Evolutionary conservation across 2,888 invertebrate species (phyloP).

Genomic region (Xestia ashworthii): DNA sequence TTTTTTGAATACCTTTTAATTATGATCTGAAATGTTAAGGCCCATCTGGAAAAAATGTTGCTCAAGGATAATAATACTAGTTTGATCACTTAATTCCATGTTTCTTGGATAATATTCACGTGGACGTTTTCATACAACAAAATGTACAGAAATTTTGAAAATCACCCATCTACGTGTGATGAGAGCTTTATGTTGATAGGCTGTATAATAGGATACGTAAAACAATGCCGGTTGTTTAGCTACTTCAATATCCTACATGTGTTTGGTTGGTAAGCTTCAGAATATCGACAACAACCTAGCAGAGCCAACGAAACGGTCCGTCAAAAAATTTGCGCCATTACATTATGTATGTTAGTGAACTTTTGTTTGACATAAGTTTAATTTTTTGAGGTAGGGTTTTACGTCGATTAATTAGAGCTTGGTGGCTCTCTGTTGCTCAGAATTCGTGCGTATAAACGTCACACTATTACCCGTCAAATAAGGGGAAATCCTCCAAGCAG

Average conservation of each 20-base stretch:
- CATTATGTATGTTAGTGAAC: slow-evolving; percentile 83
- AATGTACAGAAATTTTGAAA: too few species aligned
- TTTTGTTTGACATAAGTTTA: slow-evolving; percentile 55
- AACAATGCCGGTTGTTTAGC: too few species aligned
- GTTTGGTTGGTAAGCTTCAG: neutral
- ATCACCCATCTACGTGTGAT: too few species aligned
- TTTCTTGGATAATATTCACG: too few species aligned
- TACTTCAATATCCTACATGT: neutral
- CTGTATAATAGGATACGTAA: too few species aligned
- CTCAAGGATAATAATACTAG: too few species aligned
- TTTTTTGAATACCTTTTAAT: too few species aligned
- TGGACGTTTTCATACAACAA: too few species aligned
- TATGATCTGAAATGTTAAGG: too few species aligned
- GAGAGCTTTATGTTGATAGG: too few species aligned
- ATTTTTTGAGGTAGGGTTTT: neutral
- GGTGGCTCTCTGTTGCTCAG: neutral
- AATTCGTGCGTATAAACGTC: neutral
- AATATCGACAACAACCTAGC: slow-evolving; percentile 1
- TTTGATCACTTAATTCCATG: too few species aligned
- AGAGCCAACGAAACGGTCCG: slow-evolving; percentile 19
- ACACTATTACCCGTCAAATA: neutral
- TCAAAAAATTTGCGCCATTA: slow-evolving; percentile 77
- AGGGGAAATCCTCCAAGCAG: slow-evolving; percentile 1
- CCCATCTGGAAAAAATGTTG: too few species aligned
- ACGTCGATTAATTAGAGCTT: neutral